Base-by-base conservation (phyloP, 2,888 invertebrate genomes). In the Stictocephala bisonia region DNA sequence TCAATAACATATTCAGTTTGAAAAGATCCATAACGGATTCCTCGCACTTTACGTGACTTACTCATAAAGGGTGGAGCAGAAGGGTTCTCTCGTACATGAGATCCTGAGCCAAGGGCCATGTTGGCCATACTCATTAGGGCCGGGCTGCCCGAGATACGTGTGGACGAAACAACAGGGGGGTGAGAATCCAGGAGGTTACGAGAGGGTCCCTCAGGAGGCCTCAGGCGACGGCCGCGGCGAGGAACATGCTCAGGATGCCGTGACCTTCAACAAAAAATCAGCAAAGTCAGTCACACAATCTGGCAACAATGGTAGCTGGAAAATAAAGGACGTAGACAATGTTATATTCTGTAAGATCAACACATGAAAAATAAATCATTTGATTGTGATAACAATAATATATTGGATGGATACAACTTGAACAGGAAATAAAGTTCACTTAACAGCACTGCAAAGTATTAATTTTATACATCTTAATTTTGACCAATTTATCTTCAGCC, bases 161-260 rank as follows among this genome's bases (percentile, higher is more conserved):
- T 71, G 56, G 75, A 50, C 50, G 75, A 24, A 69, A 77, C 26
- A 68, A 76, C 44, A 64, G 72, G 56, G 22, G 71, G 20, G 11
- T 66, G 27, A 20, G 67, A 68, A 15, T 67, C 67, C 40, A 67
- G 15, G 1, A 26, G 15, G 9, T 27, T 56, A 4, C 71, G 53
- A 9, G 53, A 35, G 15, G 26, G 50, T 22, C 50, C 75, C 11
- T 71, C 69, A 22, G 22, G 29, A 7, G 60, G 74, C 70, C 80
- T 78, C 58, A 80, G 76, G 40, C 81, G 70, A 7, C 81, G 75
- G 0, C 81, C 81, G 26, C 80, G 72, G n/a, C 79, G 72, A 3
- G 80, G 79, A n/a, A 77, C 75, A 41, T 77, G 85, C 77, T 93
- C 92, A 0, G 93, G 92, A 83, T 93, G 92, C 13, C 78, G 66